Percentiles rank a stretch among this genome's conserved stretches.
These are phyloP conservation scores for Mico argentatus DNA, from an alignment of 2,797 vertebrate genomes.

Conservation along the genomic window DNA sequence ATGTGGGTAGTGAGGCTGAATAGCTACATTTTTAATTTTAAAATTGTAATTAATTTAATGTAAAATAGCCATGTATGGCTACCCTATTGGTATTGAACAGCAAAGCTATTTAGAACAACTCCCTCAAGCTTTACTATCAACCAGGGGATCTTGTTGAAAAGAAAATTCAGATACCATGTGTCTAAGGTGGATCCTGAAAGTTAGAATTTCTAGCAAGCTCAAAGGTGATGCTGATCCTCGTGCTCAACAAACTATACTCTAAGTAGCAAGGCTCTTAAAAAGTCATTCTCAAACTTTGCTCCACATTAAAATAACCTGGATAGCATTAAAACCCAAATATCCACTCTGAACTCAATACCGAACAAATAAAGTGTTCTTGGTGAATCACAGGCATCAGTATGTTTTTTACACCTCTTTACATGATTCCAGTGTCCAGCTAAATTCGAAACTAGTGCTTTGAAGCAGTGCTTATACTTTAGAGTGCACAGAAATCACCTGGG, in stretches of 20 bases:
- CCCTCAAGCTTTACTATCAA: neutral
- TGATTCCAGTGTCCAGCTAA: neutral
- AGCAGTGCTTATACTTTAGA: neutral
- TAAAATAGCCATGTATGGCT: neutral
- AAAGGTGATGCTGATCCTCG: neutral
- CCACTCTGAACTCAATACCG: neutral
- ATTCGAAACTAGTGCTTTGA: neutral
- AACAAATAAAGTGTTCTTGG: neutral
- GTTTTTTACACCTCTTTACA: neutral
- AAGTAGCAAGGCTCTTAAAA: conserved; percentile 7
- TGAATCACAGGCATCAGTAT: neutral
- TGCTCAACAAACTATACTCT: neutral
- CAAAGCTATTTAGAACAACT: neutral
- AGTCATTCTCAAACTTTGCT: neutral
- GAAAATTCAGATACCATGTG: neutral
- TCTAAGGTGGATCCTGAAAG: neutral
- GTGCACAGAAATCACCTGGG: neutral
- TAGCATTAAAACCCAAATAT: neutral
- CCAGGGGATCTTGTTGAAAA: neutral
- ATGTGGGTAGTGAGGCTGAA: neutral
- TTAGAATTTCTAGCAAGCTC: conserved; percentile 21
- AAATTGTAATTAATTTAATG: neutral
- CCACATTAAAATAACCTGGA: neutral
- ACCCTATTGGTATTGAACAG: neutral
- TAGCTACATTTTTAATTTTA: neutral